phyloP scores from a whole-genome alignment of 2,888 invertebrate genomes.

The Doris montereyensis region DNA sequence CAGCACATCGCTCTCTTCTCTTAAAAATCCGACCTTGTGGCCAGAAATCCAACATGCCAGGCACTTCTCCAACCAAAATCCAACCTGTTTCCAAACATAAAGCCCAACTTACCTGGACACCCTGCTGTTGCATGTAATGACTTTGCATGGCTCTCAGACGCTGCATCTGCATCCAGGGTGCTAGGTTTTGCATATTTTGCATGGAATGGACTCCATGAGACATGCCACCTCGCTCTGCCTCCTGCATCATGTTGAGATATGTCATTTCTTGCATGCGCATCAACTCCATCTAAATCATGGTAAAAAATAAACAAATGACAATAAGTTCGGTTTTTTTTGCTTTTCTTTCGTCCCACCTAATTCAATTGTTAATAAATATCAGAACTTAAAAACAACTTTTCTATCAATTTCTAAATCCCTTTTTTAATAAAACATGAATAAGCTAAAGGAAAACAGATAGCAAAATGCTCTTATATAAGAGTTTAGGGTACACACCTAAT shows the following conservation, averaged over 20 bases:
- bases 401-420: no score
- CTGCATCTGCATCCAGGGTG: conserved; percentile 41
- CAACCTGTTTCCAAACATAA: no score
- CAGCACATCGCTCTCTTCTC: no score
- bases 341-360: no score
- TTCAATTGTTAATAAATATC: no score
- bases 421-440: neutral
- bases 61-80: no score
- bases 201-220: neutral
- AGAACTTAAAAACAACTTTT: no score
- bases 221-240: conserved; percentile 30
- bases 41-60: no score
- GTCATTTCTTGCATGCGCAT: conserved; percentile 36
- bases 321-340: no score
- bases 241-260: conserved; percentile 38
- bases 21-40: no score
- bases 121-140: neutral
- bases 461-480: neutral
- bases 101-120: no score
- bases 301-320: neutral
- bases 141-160: conserved; percentile 30
- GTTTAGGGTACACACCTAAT: neutral
- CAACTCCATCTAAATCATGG: conserved; percentile 34
- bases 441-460: neutral
- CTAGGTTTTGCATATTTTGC: conserved; percentile 32